These are phyloP conservation scores for Drosophila pachea DNA, from an alignment of 1,140 invertebrate genomes.

Conservation along the genomic window DNA sequence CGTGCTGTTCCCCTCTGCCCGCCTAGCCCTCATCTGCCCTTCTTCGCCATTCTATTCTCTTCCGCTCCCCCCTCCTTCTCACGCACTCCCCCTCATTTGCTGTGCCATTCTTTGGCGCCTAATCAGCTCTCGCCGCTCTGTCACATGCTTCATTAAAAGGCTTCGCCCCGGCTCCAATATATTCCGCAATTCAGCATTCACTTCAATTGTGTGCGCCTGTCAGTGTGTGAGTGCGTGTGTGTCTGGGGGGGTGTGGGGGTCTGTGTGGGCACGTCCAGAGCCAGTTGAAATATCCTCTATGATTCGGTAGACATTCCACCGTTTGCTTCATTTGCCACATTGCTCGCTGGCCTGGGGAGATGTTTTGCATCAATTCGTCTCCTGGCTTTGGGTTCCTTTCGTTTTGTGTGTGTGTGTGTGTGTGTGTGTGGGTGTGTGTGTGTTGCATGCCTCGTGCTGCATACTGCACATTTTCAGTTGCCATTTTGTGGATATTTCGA, in stretches of 20 bases:
- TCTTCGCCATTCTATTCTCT: too few species aligned
- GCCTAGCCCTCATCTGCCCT: background rate
- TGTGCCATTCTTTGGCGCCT: background rate
- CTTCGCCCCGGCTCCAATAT: constrained; percentile 3
- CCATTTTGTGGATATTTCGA: constrained; percentile 78
- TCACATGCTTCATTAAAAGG: constrained; percentile 31
- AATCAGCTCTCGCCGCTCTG: constrained; percentile 10
- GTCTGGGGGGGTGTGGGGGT: background rate
- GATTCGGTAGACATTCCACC: constrained; percentile 34
- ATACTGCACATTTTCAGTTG: constrained; percentile 62
- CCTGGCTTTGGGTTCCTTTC: constrained; percentile 39
- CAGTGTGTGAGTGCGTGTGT: background rate
- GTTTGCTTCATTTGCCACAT: constrained; percentile 63
- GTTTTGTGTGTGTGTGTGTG: too few species aligned
- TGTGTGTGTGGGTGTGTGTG: too few species aligned
- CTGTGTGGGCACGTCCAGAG: constrained; percentile 1
- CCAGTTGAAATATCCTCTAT: constrained; percentile 10
- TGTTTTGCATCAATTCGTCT: constrained; percentile 46
- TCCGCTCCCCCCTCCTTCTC: background rate
- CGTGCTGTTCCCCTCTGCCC: too few species aligned
- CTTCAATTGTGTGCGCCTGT: background rate
- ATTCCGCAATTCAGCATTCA: background rate
- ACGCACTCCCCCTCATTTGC: background rate
- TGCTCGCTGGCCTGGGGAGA: constrained; percentile 33
- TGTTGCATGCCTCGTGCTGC: constrained; percentile 14